Percentiles rank a stretch among this genome's conserved stretches.
These are phyloP conservation scores for Malurus splendens DNA, from an alignment of 2,797 vertebrate species.

Conservation along the genomic window DNA sequence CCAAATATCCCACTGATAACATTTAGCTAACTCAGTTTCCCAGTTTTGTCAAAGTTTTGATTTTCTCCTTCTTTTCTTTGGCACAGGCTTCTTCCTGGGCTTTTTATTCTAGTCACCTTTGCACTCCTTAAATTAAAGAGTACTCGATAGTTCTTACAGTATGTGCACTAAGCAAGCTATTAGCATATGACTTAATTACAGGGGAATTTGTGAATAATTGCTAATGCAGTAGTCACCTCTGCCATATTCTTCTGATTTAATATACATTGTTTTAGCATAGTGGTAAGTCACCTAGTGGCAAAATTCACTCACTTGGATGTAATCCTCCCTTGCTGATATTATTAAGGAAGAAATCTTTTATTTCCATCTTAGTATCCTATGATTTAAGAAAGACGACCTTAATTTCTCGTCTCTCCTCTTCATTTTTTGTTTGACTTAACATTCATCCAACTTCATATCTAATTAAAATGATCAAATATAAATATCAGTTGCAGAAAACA, in stretches of 20 bases:
- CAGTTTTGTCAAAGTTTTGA: background rate
- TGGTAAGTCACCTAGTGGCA: background rate
- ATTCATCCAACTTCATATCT: background rate
- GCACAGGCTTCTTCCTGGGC: background rate
- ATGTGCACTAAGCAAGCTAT: background rate
- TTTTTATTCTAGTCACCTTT: background rate
- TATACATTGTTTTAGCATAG: slow-evolving; percentile 10
- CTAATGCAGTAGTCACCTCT: background rate
- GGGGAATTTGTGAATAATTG: background rate
- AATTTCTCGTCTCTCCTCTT: background rate
- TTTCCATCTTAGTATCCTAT: background rate
- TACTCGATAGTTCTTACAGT: background rate
- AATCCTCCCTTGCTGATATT: background rate
- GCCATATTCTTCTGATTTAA: slow-evolving; percentile 6
- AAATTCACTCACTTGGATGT: background rate
- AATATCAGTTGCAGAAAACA: background rate
- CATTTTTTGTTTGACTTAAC: background rate
- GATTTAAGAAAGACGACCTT: background rate
- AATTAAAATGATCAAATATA: background rate
- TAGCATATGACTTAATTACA: background rate
- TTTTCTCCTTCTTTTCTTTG: background rate
- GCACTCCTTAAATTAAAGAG: background rate
- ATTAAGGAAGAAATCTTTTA: background rate
- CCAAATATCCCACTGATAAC: background rate
- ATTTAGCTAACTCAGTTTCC: background rate